These are phyloP conservation scores for Drosophila mayaguana DNA, from an alignment of 2,888 invertebrate genomes.

Conservation along the genomic window DNA sequence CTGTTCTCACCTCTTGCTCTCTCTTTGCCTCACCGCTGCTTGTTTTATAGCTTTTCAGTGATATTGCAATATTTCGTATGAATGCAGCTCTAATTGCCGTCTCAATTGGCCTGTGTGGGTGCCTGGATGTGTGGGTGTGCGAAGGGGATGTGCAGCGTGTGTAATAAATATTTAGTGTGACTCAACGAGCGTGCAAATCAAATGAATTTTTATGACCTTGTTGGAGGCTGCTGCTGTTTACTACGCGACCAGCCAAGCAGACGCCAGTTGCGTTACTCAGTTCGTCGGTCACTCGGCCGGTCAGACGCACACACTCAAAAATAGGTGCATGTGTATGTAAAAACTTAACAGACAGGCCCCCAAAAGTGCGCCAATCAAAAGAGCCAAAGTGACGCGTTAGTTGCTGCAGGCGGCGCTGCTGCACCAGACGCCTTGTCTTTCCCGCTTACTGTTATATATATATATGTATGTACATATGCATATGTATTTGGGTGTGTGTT, in stretches of 20 bases:
- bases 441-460: not conserved
- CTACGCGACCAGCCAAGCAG: conserved; percentile 19
- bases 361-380: conserved; percentile 58
- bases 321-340: not conserved
- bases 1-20: not conserved
- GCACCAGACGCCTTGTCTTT: not conserved
- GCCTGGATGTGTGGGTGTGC: not conserved
- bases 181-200: conserved; percentile 23
- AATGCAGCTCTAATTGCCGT: conserved; percentile 54
- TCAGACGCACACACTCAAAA: conserved; percentile 6
- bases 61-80: conserved; percentile 26
- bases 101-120: conserved; percentile 24
- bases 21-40: not conserved
- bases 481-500: not conserved
- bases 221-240: conserved; percentile 29
- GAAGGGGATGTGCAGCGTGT: conserved; percentile 6
- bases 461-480: not conserved
- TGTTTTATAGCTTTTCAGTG: conserved; percentile 28
- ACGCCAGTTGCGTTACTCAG: conserved; percentile 23
- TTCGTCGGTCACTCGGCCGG: not conserved
- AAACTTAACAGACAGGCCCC: conserved; percentile 46
- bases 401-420: conserved; percentile 18
- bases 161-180: conserved; percentile 20
- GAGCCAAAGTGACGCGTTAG: conserved; percentile 24
- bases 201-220: conserved; percentile 53